Evolutionary conservation across 2,797 vertebrate species (phyloP).

Genomic region (Cuculus canorus): DNA sequence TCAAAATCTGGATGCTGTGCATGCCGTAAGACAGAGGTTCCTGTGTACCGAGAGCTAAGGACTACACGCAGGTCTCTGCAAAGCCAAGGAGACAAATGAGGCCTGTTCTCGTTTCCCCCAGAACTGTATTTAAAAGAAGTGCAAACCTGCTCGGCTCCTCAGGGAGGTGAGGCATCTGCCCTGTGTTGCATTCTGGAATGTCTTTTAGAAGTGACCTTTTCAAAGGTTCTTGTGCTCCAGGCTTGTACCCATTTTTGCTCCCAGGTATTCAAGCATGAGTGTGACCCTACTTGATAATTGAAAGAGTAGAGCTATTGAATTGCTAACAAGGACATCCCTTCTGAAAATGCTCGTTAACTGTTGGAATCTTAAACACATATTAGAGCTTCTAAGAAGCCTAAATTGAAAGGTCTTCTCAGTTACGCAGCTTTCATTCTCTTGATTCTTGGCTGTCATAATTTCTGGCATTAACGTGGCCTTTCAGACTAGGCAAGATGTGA

Average conservation of each 20-base stretch:
- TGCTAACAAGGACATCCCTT: slow-evolving; percentile 43
- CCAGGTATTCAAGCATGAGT: slow-evolving; percentile 25
- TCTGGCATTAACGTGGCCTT: neutral
- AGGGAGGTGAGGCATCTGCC: neutral
- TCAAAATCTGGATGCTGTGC: neutral
- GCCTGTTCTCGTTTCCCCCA: neutral
- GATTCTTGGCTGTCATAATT: neutral
- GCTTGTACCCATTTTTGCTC: slow-evolving; percentile 36
- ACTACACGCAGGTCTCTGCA: neutral
- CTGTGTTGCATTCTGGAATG: neutral
- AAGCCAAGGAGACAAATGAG: neutral
- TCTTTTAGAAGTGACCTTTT: slow-evolving; percentile 43
- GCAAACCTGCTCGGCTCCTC: neutral
- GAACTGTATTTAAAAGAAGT: neutral
- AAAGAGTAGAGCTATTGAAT: slow-evolving; percentile 44
- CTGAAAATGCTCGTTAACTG: slow-evolving; percentile 26
- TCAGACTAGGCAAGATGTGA: neutral
- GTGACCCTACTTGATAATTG: slow-evolving; percentile 50
- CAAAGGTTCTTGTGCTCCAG: slow-evolving; percentile 29
- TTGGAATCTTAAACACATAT: slow-evolving; percentile 40
- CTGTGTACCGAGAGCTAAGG: neutral
- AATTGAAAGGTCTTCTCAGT: slow-evolving; percentile 1
- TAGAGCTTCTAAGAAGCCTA: slow-evolving; percentile 3
- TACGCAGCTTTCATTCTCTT: neutral
- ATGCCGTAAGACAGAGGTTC: neutral